Conservation (phyloP, 2,888 invertebrate genomes). For the Campopleginae sp. region DNA sequence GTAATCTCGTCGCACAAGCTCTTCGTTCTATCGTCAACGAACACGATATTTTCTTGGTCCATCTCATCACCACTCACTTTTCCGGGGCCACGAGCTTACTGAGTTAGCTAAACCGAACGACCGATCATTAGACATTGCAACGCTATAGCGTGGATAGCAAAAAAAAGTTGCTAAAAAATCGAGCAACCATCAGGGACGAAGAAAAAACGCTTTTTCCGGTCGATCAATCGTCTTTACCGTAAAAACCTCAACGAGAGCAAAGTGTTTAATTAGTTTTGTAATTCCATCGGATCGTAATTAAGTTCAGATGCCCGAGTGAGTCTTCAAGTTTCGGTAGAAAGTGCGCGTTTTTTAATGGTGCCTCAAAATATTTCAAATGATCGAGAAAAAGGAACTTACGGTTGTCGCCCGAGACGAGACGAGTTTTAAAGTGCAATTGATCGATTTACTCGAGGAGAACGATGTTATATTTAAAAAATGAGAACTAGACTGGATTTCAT, state of each 20-base stretch:
- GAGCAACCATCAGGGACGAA: neutral
- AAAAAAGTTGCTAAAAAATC: neutral
- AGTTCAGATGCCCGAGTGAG: neutral
- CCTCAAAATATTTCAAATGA: neutral
- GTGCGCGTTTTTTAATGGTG: slow-evolving; percentile 39
- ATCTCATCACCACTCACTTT: neutral
- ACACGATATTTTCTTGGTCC: slow-evolving; percentile 7
- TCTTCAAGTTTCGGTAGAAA: neutral
- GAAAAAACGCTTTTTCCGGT: neutral
- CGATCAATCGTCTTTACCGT: neutral
- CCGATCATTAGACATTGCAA: slow-evolving; percentile 1
- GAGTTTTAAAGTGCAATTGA: neutral
- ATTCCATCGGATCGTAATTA: neutral
- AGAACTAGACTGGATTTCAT: neutral
- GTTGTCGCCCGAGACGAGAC: neutral
- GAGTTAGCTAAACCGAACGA: neutral
- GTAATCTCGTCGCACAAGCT: slow-evolving; percentile 27
- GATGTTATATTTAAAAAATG: neutral
- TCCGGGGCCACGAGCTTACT: slow-evolving; percentile 2
- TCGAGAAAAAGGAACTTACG: neutral
- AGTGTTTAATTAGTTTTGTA: neutral
- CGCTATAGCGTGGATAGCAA: neutral
- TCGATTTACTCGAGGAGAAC: neutral
- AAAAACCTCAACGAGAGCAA: neutral
- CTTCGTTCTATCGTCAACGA: slow-evolving; percentile 44